Evolutionary conservation across 1,140 invertebrate genomes (phyloP), one percentile per base, ranked within the genome.

Genomic region (Pantala flavescens): DNA sequence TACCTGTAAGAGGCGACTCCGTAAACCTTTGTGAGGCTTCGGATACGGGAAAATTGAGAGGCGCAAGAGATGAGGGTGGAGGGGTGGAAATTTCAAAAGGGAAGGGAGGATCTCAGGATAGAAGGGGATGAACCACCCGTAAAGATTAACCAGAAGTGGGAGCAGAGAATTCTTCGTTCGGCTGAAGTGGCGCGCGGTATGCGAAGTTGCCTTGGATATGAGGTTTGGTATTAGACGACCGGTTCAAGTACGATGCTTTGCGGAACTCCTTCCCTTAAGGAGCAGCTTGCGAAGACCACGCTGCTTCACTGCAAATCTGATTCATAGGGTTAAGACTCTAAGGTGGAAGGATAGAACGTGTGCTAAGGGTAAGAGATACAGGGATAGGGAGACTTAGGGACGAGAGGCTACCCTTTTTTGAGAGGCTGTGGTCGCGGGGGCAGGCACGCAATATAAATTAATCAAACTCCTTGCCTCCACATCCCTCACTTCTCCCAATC

Each of bases 371-470:
- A 63, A 12, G 49, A 63, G 49, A 63, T 16, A 36, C 28, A 5
- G 28, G 28, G 9, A 36, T 36, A 36, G 28, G 28, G 28, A 36
- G 28, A 36, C 28, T 9, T 36, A 63, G 49, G 5, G 49, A 63
- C 9, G 49, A 21, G 49, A 63, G n/a, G 12, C 3, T 3, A 63
- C 49, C 49, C 49, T 63, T 21, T 63, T 63, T 63, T 21, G 49
- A 63, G 12, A 63, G 49, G 3, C 49, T 63, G 49, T 12, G 49
- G 49, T 63, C 16, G 49, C 12, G 49, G n/a, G n/a, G 49, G 16
- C 12, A 63, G 49, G 49, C 49, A 63, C 49, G 49, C 49, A 63
- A 63, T 63, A 63, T 63, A 63, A 63, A 63, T 63, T 63, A 63
- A 63, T 63, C 49, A 63, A 63, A 63, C 49, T 63, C 49, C 49